Evolutionary conservation across 2,888 invertebrate species (phyloP).

Genomic region (Eupithecia abbreviata): DNA sequence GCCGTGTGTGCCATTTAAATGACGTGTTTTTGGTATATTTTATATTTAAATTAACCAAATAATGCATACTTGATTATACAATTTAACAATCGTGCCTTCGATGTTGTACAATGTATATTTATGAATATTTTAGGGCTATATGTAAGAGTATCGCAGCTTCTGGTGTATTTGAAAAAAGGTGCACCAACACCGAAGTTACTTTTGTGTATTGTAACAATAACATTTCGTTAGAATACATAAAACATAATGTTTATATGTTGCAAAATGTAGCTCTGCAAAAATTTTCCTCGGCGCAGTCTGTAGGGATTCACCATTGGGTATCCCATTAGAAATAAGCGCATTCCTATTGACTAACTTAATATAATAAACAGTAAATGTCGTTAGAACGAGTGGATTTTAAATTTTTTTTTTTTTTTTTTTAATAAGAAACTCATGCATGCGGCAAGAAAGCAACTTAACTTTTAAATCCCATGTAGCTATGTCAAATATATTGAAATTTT

Average conservation of each 20-base stretch:
- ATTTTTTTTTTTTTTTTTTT: no score
- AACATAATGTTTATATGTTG: not conserved
- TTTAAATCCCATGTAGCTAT: not conserved
- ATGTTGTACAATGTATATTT: conserved; percentile 21
- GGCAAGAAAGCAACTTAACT: not conserved
- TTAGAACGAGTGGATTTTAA: not conserved
- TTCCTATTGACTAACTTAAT: not conserved
- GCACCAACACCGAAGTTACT: not conserved
- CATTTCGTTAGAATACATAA: not conserved
- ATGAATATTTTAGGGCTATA: conserved; percentile 25
- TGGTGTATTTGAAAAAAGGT: not conserved
- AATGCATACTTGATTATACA: conserved; percentile 6
- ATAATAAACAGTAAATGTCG: not conserved
- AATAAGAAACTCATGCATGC: not conserved
- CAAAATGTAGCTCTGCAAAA: not conserved
- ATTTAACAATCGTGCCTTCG: conserved; percentile 39
- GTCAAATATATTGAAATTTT: not conserved
- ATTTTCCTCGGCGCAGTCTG: not conserved
- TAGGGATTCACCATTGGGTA: not conserved
- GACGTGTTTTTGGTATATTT: conserved; percentile 1
- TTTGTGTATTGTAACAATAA: not conserved
- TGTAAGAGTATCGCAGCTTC: conserved; percentile 10
- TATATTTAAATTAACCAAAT: not conserved
- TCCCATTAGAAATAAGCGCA: not conserved
- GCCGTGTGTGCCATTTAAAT: conserved; percentile 45